Evolutionary conservation across 2,888 invertebrate genomes (phyloP).

Genomic region (Orchesella flavescens): DNA sequence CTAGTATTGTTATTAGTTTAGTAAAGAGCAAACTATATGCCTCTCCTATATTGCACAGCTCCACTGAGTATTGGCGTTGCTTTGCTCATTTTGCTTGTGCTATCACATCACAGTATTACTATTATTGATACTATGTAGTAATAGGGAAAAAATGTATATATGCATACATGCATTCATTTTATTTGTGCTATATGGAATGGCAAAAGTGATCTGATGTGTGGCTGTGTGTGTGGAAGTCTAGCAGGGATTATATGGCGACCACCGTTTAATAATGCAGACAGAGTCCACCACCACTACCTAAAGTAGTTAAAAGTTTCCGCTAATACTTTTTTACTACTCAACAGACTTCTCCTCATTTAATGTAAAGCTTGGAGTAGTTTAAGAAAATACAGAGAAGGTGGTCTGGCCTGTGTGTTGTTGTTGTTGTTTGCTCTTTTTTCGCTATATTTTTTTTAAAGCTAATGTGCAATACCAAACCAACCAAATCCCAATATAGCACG

Average conservation of each 20-base stretch:
- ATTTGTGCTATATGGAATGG: constrained; percentile 43
- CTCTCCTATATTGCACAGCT: neutral
- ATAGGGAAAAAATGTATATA: neutral
- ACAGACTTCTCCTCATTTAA: neutral
- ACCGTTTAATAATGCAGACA: too few species aligned
- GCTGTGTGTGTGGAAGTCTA: neutral
- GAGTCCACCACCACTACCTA: neutral
- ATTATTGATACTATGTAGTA: neutral
- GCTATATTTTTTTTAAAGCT: too few species aligned
- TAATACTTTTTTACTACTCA: constrained; percentile 13
- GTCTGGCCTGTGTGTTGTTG: too few species aligned
- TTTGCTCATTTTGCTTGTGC: constrained; percentile 1
- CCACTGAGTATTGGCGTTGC: neutral
- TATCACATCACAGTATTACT: neutral
- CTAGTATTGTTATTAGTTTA: constrained; percentile 33
- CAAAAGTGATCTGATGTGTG: constrained; percentile 9
- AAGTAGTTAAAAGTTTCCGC: constrained; percentile 31
- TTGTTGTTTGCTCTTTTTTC: too few species aligned
- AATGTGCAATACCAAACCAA: too few species aligned
- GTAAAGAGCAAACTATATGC: constrained; percentile 21
- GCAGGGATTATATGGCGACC: neutral
- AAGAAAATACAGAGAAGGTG: too few species aligned
- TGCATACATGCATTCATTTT: neutral
- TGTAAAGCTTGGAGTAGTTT: too few species aligned
- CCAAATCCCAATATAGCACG: too few species aligned